Base-by-base conservation (phyloP, 2,113 vertebrate species). In the Caracal caracal region DNA sequence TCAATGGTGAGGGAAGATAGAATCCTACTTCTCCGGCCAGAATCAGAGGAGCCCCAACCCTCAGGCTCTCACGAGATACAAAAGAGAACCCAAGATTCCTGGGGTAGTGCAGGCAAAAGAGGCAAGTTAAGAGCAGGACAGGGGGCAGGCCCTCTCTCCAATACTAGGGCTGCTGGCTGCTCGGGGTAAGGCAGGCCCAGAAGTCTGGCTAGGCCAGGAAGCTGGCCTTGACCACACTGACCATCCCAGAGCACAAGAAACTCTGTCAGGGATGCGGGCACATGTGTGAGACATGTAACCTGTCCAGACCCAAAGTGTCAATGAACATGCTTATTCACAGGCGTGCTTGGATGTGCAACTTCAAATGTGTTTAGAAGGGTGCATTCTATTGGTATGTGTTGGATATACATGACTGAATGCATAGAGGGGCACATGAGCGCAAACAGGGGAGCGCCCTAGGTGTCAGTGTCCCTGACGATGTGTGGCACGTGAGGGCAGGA, bases 191-290 rank as follows among this genome's bases (percentile, higher is more conserved):
- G 78, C 37, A 19, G n/a, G 33, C 33, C 86, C 66, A 83, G 28
- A 63, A 88, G 61, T 47, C 37, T 86, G 61, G 35, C 4, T 43
- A 49, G 65, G 28, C 63, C 93, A 90, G 88, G 68, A 90, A 88
- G 76, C 85, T 71, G 53, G 35, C 7, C 61, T n/a, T 37, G 51
- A 83, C 61, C 53, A 33, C 63, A 63, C 0, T 3, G 68, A 70
- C 86, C 93, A 68, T 30, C 73, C 81, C 70, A 56, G 78, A 71
- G 85, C 40, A 24, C 33, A 37, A 26, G 40, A 33, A 49, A 63
- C 78, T 86, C 71, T 22, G 22, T 49, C 28, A 51, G 51, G 24
- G 53, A 85, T 76, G 63, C 66, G 28, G 63, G 43, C 3, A 11
- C 13, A 47, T 4, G 35, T 51, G 70, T 16, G 22, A 71, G 66